These are phyloP conservation scores for Sarcoramphus papa DNA, from an alignment of 2,797 vertebrate genomes.

Conservation along the genomic window DNA sequence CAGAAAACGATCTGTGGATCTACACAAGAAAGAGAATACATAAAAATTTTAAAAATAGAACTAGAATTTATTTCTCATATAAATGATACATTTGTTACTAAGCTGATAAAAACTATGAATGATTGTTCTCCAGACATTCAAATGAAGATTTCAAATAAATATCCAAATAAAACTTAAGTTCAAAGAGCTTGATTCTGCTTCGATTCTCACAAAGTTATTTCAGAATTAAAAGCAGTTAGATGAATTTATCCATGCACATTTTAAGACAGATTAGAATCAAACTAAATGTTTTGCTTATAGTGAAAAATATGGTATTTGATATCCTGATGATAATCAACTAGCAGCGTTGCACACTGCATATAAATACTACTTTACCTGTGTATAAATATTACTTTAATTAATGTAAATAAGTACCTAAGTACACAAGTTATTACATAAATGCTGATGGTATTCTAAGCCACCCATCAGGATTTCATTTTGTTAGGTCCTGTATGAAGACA, in stretches of 20 bases:
- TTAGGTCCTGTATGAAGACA: background rate
- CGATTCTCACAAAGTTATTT: background rate
- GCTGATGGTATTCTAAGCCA: background rate
- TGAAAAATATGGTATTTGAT: background rate
- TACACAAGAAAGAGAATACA: background rate
- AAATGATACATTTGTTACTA: background rate
- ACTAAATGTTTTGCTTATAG: background rate
- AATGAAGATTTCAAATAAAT: background rate
- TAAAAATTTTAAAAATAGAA: background rate
- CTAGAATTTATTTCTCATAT: background rate
- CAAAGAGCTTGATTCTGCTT: background rate
- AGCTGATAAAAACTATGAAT: background rate
- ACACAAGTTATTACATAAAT: background rate
- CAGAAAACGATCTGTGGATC: background rate
- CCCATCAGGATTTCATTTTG: background rate
- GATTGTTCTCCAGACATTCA: background rate
- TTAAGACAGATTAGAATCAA: background rate
- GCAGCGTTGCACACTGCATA: background rate
- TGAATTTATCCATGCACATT: background rate
- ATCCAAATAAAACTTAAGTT: background rate
- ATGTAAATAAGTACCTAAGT: background rate
- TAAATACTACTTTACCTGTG: background rate
- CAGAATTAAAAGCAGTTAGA: background rate
- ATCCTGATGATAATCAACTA: background rate
- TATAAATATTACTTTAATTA: background rate